Percentiles rank a stretch among this genome's conserved stretches.
These are phyloP conservation scores for Xenopus borealis DNA, from an alignment of 2,113 vertebrate genomes.

Conservation along the genomic window DNA sequence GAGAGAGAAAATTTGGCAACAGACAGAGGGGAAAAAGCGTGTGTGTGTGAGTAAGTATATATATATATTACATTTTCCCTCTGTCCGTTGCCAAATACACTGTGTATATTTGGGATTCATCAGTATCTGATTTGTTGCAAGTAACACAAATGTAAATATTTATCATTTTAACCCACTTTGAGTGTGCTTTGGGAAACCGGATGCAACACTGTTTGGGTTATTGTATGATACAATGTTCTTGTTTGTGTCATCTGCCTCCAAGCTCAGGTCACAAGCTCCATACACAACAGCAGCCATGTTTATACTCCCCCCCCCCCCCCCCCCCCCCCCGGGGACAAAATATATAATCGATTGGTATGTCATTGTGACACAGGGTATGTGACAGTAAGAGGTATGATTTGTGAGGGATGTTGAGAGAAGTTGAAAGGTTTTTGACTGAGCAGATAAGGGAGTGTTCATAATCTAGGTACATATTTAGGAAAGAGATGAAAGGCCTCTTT, in stretches of 20 bases:
- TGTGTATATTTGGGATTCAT: too few relatives aligned
- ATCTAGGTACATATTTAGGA: conserved; percentile 7
- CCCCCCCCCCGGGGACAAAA: conserved; percentile 5
- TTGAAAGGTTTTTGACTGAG: neutral
- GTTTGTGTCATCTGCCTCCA: conserved; percentile 11
- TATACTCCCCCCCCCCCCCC: conserved; percentile 8
- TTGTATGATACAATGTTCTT: neutral
- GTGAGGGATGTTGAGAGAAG: neutral
- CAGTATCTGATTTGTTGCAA: neutral
- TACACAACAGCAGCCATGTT: conserved; percentile 10
- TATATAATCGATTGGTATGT: conserved; percentile 20
- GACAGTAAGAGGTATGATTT: conserved; percentile 30
- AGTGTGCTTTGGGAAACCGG: too few relatives aligned
- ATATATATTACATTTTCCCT: too few relatives aligned
- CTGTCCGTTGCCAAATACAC: too few relatives aligned
- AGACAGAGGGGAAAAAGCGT: too few relatives aligned
- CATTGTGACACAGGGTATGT: conserved; percentile 3
- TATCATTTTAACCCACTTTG: too few relatives aligned
- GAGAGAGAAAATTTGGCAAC: too few relatives aligned
- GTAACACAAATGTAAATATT: too few relatives aligned
- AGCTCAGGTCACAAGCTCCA: conserved; percentile 22
- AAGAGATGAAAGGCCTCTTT: conserved; percentile 5
- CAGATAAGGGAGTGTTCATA: neutral
- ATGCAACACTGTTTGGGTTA: too few relatives aligned
- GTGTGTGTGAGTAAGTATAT: too few relatives aligned